These are phyloP conservation scores for Meandrina meandrites DNA, from an alignment of 92 coral and sea anemone species.

Conservation along the genomic window DNA sequence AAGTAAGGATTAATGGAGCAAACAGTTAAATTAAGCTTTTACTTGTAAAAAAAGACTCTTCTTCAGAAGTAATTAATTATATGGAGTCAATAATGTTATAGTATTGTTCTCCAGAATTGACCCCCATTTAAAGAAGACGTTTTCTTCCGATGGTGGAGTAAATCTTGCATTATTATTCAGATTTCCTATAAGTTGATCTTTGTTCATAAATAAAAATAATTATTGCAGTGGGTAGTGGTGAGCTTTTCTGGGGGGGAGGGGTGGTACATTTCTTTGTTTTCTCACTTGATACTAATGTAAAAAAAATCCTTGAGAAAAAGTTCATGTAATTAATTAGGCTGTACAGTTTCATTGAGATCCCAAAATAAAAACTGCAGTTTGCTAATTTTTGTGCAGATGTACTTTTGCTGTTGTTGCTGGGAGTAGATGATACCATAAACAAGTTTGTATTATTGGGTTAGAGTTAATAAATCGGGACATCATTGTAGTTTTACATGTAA, in stretches of 20 bases:
- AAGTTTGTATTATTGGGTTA: no score
- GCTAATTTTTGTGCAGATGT: conserved; percentile 4
- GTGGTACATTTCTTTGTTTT: not conserved
- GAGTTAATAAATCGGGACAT: no score
- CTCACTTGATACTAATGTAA: not conserved
- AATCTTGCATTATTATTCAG: not conserved
- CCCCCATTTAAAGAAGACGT: not conserved
- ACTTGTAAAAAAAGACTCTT: not conserved
- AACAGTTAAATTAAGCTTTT: not conserved
- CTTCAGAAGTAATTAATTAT: not conserved
- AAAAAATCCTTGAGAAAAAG: not conserved
- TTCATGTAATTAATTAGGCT: not conserved
- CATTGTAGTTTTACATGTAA: no score
- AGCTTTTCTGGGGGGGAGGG: conserved; percentile 1
- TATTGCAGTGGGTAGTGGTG: not conserved
- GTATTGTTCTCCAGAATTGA: not conserved
- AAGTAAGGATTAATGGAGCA: not conserved
- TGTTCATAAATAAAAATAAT: not conserved
- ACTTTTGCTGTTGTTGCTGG: not conserved
- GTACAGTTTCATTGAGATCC: conserved; percentile 4
- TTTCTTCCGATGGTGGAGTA: not conserved
- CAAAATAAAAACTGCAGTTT: not conserved
- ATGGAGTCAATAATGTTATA: not conserved
- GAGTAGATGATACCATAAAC: no score
- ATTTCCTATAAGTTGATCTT: not conserved